These are phyloP conservation scores for Hyles vespertilio DNA, from an alignment of 1,140 invertebrate genomes.

Conservation along the genomic window DNA sequence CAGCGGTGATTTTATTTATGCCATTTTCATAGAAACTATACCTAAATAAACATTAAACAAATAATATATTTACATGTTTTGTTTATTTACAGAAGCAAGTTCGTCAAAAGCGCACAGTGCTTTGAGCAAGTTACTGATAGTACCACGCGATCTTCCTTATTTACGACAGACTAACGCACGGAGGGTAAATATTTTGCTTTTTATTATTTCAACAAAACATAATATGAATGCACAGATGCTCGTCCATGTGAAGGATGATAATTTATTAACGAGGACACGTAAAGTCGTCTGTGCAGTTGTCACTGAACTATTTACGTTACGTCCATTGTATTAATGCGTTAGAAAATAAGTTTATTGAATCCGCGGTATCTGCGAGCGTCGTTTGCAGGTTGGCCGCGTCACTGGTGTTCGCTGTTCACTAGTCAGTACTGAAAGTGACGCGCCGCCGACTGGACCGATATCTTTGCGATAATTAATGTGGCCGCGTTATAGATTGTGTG, in stretches of 20 bases:
- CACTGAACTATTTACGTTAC: too few relatives aligned
- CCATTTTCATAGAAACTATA: background rate
- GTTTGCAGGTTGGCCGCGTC: too few relatives aligned
- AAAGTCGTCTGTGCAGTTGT: too few relatives aligned
- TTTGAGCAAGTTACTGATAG: constrained; percentile 64
- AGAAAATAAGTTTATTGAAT: too few relatives aligned
- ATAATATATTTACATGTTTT: constrained; percentile 8
- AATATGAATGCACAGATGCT: too few relatives aligned
- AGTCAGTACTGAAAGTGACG: constrained; percentile 15
- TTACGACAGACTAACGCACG: constrained; percentile 71
- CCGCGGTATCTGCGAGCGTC: too few relatives aligned
- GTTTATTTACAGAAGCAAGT: constrained; percentile 54
- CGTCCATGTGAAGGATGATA: too few relatives aligned
- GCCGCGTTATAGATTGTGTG: constrained; percentile 14
- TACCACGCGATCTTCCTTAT: constrained; percentile 66
- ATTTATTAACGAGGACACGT: too few relatives aligned
- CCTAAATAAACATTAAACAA: constrained; percentile 7
- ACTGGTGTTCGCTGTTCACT: too few relatives aligned
- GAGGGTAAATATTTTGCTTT: constrained; percentile 39
- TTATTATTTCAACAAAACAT: too few relatives aligned
- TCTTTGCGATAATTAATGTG: constrained; percentile 14
- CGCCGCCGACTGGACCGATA: constrained; percentile 20
- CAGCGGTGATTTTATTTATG: too few relatives aligned
- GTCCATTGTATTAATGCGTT: too few relatives aligned
- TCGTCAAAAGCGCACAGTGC: constrained; percentile 55